phyloP scores from a whole-genome alignment of 2,113 vertebrate species.

The Calypte anna region DNA sequence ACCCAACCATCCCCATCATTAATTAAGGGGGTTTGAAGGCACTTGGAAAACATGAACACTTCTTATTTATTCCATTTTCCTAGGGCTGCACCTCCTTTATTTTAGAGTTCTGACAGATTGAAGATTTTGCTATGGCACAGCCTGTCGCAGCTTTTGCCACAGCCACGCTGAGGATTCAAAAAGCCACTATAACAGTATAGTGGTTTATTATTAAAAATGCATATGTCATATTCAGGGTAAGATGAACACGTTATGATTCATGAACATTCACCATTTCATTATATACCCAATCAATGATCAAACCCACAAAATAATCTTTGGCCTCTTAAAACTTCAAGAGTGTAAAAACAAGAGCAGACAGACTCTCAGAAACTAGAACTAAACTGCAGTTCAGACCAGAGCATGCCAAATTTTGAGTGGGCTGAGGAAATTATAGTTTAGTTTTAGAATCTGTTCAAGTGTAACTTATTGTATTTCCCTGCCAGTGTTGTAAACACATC shows the following conservation, averaged over 20 bases:
- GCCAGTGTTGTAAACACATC: constrained; percentile 8
- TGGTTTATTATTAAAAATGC: background rate
- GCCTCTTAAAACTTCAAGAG: background rate
- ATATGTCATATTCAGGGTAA: background rate
- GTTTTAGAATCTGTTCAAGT: constrained; percentile 12
- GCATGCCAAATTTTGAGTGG: background rate
- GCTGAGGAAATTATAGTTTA: background rate
- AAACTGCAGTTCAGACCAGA: background rate
- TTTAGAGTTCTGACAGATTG: background rate
- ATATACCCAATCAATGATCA: background rate
- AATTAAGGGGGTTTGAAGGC: background rate
- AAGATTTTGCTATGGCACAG: background rate
- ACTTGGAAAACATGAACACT: background rate
- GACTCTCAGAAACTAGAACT: background rate
- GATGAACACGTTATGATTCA: background rate
- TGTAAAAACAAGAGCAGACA: background rate
- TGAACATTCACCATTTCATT: background rate
- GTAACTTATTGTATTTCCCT: background rate
- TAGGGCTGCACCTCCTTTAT: background rate
- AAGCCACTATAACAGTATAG: background rate
- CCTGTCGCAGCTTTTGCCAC: background rate
- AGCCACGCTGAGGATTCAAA: background rate
- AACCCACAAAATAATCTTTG: background rate
- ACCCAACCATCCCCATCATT: background rate
- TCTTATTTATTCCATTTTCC: background rate